Evolutionary conservation across 2,113 vertebrate species (phyloP).

Genomic region (Petroica traversi): DNA sequence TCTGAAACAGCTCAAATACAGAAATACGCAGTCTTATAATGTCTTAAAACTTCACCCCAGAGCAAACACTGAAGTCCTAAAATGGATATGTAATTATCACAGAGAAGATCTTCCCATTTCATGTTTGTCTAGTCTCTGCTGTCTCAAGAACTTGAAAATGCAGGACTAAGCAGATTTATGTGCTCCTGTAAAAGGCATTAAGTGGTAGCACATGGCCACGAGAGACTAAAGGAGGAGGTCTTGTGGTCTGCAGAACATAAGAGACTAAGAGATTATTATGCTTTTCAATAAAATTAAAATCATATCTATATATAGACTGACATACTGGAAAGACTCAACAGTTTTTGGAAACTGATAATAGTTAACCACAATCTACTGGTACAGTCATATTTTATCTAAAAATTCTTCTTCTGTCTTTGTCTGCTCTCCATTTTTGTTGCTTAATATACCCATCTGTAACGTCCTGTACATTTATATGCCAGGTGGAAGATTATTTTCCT

Average conservation of each 20-base stretch:
- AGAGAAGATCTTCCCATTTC: neutral
- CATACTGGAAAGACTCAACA: neutral
- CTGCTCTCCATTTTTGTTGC: neutral
- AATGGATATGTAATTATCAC: neutral
- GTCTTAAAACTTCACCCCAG: neutral
- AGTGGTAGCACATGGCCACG: neutral
- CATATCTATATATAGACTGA: neutral
- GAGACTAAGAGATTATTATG: neutral
- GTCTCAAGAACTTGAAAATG: neutral
- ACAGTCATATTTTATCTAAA: neutral
- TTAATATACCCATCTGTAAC: neutral
- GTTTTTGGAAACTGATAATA: neutral
- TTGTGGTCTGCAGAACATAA: neutral
- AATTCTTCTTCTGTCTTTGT: neutral
- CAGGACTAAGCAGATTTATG: neutral
- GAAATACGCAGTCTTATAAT: rapidly evolving
- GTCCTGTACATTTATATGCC: neutral
- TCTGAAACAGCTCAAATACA: neutral
- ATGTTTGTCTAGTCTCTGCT: neutral
- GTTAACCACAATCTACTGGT: neutral
- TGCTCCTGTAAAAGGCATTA: neutral
- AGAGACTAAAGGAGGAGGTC: neutral
- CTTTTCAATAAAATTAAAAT: neutral
- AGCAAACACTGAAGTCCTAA: neutral
- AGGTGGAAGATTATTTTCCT: neutral